phyloP scores from a whole-genome alignment of 2,113 vertebrate species.

The Cavia aperea region DNA sequence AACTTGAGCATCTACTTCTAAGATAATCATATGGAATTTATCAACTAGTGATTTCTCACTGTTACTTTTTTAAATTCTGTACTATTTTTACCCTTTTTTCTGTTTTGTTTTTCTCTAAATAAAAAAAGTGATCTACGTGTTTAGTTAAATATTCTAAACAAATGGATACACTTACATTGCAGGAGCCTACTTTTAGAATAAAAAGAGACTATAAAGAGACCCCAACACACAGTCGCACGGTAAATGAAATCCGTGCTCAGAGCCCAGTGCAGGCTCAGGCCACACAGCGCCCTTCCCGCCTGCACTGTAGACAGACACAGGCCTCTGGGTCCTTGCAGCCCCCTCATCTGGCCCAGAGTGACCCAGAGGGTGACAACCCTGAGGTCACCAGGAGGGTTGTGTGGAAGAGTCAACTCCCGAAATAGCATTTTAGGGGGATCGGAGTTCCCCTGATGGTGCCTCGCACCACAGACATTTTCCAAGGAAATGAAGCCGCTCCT shows the following conservation, averaged over 20 bases:
- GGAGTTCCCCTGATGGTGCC: not conserved
- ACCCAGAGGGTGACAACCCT: not conserved
- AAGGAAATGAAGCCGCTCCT: not conserved
- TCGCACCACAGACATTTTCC: not conserved
- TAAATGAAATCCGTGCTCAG: conserved; percentile 30
- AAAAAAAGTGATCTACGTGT: conserved; percentile 43
- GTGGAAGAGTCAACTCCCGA: not conserved
- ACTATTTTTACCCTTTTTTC: too few relatives aligned
- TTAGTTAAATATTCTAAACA: conserved; percentile 60
- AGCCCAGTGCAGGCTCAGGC: not conserved
- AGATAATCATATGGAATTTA: too few relatives aligned
- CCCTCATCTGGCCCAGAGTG: not conserved
- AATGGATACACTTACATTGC: conserved; percentile 38
- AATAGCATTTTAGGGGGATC: not conserved
- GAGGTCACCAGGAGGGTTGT: not conserved
- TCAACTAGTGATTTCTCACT: too few relatives aligned
- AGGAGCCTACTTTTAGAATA: conserved; percentile 1
- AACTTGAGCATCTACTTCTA: too few relatives aligned
- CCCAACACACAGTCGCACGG: not conserved
- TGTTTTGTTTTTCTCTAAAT: too few relatives aligned
- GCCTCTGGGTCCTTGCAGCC: not conserved
- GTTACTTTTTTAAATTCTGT: too few relatives aligned
- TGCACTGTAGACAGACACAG: not conserved
- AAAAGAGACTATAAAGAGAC: conserved; percentile 38
- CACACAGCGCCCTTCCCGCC: conserved; percentile 11